These are phyloP conservation scores for Trochalopteron elliotii DNA, from an alignment of 2,113 vertebrate species.

Conservation along the genomic window DNA sequence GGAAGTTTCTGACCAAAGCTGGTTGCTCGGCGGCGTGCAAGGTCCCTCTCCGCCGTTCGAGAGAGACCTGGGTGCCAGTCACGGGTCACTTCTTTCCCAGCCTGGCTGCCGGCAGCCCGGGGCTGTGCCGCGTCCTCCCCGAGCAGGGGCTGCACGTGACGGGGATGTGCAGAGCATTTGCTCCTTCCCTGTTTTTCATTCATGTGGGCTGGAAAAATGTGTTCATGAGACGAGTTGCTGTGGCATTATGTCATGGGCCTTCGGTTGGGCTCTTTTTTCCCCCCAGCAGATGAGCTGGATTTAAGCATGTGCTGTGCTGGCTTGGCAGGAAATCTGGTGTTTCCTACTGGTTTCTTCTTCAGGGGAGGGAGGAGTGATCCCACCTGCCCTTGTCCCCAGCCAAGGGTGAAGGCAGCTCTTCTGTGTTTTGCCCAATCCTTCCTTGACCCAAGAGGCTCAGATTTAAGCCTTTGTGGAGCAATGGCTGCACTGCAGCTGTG, in stretches of 20 bases:
- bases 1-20: not conserved
- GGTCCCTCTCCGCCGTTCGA: not conserved
- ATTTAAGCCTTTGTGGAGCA: not conserved
- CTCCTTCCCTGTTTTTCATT: constrained; percentile 71
- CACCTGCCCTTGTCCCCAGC: constrained; percentile 4
- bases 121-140: not conserved
- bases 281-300: constrained; percentile 56
- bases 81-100: constrained; percentile 33
- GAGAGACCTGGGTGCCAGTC: constrained; percentile 5
- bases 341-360: constrained; percentile 30
- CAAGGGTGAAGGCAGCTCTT: not conserved
- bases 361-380: not conserved
- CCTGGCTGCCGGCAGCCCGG: not conserved
- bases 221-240: constrained; percentile 66
- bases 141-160: not conserved
- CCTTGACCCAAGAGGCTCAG: not conserved
- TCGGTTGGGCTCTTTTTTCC: constrained; percentile 56
- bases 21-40: not conserved
- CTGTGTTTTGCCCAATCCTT: not conserved
- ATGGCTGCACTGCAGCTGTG: not conserved
- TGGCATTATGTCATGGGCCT: constrained; percentile 69
- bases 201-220: constrained; percentile 73
- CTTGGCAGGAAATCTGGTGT: constrained; percentile 49
- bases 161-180: constrained; percentile 19
- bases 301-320: constrained; percentile 5